phyloP scores from a whole-genome alignment of 2,113 vertebrate genomes.

The Microcebus tavaratra region DNA sequence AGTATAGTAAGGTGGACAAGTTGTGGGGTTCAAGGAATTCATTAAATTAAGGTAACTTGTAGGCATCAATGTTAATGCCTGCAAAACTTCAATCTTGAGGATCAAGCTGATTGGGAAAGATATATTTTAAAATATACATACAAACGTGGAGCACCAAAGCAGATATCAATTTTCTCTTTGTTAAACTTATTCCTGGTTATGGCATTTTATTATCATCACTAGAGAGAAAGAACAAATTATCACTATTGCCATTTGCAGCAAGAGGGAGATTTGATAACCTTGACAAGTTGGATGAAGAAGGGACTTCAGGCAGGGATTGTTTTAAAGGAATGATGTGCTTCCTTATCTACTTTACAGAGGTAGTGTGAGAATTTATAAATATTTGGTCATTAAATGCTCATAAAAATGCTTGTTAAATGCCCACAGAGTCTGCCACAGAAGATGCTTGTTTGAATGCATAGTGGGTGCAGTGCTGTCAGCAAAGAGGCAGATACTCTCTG shows the following conservation, averaged over 20 bases:
- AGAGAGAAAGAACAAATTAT: not conserved
- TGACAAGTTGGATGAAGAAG: not conserved
- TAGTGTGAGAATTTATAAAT: conserved; percentile 44
- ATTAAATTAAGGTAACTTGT: not conserved
- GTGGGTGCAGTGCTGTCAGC: not conserved
- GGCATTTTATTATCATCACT: not conserved
- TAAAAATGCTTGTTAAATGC: conserved; percentile 8
- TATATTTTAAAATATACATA: not conserved
- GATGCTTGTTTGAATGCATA: not conserved
- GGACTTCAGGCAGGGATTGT: not conserved
- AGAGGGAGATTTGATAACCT: not conserved
- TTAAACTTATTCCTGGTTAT: not conserved
- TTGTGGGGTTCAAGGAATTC: not conserved
- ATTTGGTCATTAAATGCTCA: conserved; percentile 41
- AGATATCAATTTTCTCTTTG: not conserved
- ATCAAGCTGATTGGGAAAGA: not conserved
- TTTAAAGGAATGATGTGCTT: not conserved
- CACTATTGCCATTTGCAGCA: not conserved
- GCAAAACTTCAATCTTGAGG: not conserved
- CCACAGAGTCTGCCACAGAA: not conserved
- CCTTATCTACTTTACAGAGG: conserved; percentile 4
- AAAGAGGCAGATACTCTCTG: not conserved
- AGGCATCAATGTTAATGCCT: not conserved
- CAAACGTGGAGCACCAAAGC: not conserved
- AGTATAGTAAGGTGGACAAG: not conserved